These are phyloP conservation scores for Sebastiscus albofasciatus DNA, from an alignment of 2,797 vertebrate genomes.

Conservation along the genomic window DNA sequence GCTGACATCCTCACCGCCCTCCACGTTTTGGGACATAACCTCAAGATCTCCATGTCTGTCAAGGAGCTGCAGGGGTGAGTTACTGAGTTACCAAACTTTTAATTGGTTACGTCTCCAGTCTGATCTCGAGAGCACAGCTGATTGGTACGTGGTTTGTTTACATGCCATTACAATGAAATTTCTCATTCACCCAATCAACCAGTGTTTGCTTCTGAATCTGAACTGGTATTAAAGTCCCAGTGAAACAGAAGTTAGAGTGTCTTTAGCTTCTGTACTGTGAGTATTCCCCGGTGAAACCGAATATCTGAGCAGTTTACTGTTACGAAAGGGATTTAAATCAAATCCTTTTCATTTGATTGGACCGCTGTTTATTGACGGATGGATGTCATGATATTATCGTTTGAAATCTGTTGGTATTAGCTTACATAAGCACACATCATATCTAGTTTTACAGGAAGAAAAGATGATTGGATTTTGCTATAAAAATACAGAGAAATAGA, in stretches of 20 bases:
- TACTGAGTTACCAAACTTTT: not conserved
- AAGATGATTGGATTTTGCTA: not conserved
- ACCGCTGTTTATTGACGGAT: not conserved
- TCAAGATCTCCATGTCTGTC: constrained; percentile 89
- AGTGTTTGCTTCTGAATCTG: not conserved
- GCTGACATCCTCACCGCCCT: constrained; percentile 95
- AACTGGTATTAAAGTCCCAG: not conserved
- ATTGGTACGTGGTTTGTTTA: not conserved
- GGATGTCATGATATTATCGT: not conserved
- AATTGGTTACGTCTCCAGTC: not conserved
- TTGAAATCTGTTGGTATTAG: not conserved
- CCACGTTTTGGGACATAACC: constrained; percentile 93
- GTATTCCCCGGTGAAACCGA: not conserved
- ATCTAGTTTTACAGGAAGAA: too few species aligned
- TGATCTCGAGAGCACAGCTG: not conserved
- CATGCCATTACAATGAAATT: not conserved
- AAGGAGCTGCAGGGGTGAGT: constrained; percentile 98
- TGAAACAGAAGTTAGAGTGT: not conserved
- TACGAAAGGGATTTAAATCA: not conserved
- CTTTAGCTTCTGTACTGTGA: not conserved
- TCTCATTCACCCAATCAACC: not conserved
- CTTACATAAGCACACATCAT: not conserved
- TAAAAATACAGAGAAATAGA: not conserved
- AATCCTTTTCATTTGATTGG: not conserved
- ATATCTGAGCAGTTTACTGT: too few species aligned